A percentile compares a stretch with the other conserved stretches of the same genome.
These are phyloP conservation scores for Bubo scandiacus DNA, from an alignment of 2,113 vertebrate species.

Conservation along the genomic window DNA sequence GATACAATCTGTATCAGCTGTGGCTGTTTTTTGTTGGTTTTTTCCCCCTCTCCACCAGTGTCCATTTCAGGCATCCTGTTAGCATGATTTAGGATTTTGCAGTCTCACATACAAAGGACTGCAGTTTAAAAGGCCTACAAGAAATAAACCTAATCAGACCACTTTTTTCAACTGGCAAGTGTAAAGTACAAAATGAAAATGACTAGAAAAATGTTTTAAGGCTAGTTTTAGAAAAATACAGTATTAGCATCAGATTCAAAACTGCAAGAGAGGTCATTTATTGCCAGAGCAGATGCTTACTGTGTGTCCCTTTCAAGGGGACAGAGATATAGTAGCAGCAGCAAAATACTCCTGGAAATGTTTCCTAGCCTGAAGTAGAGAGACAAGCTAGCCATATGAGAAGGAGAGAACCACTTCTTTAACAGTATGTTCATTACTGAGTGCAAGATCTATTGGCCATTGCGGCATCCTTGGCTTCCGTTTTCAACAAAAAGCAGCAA, in stretches of 20 bases:
- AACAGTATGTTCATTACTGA: fast-evolving
- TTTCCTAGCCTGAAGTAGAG: neutral
- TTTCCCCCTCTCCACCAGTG: neutral
- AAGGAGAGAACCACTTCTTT: neutral
- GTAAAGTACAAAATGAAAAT: neutral
- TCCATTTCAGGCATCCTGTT: neutral
- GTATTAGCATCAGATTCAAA: neutral
- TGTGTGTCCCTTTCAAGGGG: neutral
- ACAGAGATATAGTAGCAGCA: neutral
- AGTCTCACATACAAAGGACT: neutral
- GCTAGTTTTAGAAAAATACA: neutral
- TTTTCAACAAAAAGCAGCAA: neutral
- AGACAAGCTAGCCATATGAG: neutral
- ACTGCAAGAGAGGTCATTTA: neutral
- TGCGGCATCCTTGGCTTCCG: neutral
- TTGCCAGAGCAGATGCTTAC: neutral
- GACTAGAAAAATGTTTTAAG: neutral
- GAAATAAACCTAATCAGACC: neutral
- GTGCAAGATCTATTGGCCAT: neutral
- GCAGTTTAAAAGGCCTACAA: neutral
- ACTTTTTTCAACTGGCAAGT: neutral
- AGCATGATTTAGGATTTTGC: neutral
- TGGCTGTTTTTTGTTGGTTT: neutral
- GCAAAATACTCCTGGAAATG: neutral
- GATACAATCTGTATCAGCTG: neutral